Percentiles rank a stretch among this genome's conserved stretches.
These are phyloP conservation scores for Ditula angustiorana DNA, from an alignment of 2,888 invertebrate species.

Conservation along the genomic window DNA sequence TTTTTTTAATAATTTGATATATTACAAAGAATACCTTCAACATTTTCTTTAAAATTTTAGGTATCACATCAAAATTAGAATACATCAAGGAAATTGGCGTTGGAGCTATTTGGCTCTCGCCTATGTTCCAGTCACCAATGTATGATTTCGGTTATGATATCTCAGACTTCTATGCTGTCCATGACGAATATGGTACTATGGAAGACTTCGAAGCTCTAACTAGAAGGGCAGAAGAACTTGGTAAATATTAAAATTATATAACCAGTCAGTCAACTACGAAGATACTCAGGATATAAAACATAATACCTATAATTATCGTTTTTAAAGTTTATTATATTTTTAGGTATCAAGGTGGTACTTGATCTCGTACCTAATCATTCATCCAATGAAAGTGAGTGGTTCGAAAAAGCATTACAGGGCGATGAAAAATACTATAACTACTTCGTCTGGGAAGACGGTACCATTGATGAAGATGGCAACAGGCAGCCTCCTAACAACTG, in stretches of 20 bases:
- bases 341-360: slow-evolving; percentile 85
- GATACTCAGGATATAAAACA: too few relatives aligned
- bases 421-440: slow-evolving; percentile 88
- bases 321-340: too few relatives aligned
- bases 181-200: slow-evolving; percentile 90
- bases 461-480: slow-evolving; percentile 69
- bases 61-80: slow-evolving; percentile 86
- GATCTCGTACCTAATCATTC: slow-evolving; percentile 91
- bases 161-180: slow-evolving; percentile 88
- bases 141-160: slow-evolving; percentile 93
- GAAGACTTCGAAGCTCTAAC: slow-evolving; percentile 88
- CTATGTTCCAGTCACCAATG: slow-evolving; percentile 91
- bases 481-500: slow-evolving; percentile 90
- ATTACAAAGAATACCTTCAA: background rate
- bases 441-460: slow-evolving; percentile 89
- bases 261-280: background rate
- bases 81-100: slow-evolving; percentile 89
- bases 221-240: slow-evolving; percentile 76
- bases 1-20: background rate
- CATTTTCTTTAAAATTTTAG: slow-evolving; percentile 56
- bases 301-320: too few relatives aligned
- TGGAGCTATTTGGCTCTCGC: slow-evolving; percentile 90
- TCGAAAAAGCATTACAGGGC: slow-evolving; percentile 88
- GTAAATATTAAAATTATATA: slow-evolving; percentile 51
- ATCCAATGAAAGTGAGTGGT: slow-evolving; percentile 94